phyloP scores from a whole-genome alignment of 2,113 vertebrate species.

The Theristicus caerulescens region DNA sequence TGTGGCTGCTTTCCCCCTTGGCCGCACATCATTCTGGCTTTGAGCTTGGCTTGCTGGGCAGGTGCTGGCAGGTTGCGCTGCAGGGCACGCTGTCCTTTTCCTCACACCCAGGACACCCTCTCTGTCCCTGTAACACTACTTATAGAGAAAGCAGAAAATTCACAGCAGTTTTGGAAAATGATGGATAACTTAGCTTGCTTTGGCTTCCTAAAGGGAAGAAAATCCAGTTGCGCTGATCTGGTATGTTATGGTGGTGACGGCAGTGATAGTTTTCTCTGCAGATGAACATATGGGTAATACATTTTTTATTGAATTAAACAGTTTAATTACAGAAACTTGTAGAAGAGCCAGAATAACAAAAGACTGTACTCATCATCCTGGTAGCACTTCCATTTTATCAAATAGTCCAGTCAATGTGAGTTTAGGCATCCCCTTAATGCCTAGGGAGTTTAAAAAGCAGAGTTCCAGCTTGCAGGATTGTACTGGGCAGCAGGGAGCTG shows the following conservation, averaged over 20 bases:
- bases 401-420: rapidly evolving
- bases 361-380: background rate
- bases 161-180: background rate
- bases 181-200: background rate
- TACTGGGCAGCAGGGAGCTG: background rate
- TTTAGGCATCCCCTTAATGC: background rate
- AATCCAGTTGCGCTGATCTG: background rate
- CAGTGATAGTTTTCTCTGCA: background rate
- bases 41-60: background rate
- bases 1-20: background rate
- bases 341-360: background rate
- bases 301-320: background rate
- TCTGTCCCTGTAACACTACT: background rate
- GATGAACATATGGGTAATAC: background rate
- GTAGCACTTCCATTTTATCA: background rate
- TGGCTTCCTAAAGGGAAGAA: background rate
- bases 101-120: background rate
- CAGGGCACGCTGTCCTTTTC: rapidly evolving
- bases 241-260: background rate
- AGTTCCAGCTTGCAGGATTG: background rate
- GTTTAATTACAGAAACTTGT: background rate
- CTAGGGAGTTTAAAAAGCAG: rapidly evolving
- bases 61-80: background rate
- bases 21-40: background rate
- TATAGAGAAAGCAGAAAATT: background rate